A percentile compares a stretch with the other conserved stretches of the same genome.
These are phyloP conservation scores for Sapajus apella DNA, from an alignment of 2,113 vertebrate species.

Conservation along the genomic window DNA sequence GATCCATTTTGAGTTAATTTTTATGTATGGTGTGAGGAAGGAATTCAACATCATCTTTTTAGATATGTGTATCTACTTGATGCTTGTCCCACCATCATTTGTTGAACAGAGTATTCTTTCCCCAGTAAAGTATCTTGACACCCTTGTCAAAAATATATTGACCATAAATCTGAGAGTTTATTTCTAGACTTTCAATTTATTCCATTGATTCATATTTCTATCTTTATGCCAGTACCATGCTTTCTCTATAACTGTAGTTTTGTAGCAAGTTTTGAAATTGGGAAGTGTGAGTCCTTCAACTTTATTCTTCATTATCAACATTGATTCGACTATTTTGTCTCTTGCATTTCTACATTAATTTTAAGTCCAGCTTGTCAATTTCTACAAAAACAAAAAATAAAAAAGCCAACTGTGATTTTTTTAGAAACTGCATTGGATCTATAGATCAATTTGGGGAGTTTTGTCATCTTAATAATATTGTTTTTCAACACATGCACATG, in stretches of 20 bases:
- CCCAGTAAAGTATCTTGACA: neutral
- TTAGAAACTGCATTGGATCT: too few relatives aligned
- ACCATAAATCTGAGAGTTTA: neutral
- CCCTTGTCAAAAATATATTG: neutral
- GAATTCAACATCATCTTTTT: neutral
- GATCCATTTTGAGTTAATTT: neutral
- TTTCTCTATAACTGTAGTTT: neutral
- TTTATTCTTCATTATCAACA: neutral
- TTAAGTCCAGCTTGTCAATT: too few relatives aligned
- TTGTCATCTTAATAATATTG: too few relatives aligned
- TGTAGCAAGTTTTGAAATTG: neutral
- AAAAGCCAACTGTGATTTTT: too few relatives aligned
- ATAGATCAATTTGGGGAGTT: too few relatives aligned
- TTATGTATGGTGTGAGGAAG: neutral
- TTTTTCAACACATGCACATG: too few relatives aligned
- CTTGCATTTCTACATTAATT: neutral
- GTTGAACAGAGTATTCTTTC: neutral
- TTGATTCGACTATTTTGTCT: neutral
- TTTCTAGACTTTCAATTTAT: neutral
- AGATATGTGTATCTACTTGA: neutral
- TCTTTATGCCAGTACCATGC: neutral
- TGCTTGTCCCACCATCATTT: neutral
- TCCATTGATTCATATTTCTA: neutral
- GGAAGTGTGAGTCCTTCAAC: neutral
- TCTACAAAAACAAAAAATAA: too few relatives aligned